These are phyloP conservation scores for Brachyptera putata DNA, from an alignment of 2,888 invertebrate genomes.

Conservation along the genomic window DNA sequence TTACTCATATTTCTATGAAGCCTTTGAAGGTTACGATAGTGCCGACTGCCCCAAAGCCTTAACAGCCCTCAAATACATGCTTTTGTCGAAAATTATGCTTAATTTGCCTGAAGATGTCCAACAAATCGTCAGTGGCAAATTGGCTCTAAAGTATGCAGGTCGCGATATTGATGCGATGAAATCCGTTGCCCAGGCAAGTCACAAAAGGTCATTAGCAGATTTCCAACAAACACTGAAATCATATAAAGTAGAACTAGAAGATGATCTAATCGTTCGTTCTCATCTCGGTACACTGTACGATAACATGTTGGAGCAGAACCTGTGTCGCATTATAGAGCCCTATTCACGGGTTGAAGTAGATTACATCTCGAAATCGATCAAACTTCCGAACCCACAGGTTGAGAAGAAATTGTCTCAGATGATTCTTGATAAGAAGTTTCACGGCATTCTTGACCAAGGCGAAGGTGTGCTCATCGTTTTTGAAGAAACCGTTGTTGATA, in stretches of 20 bases:
- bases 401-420: constrained; percentile 99
- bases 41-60: constrained; percentile 88
- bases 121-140: constrained; percentile 91
- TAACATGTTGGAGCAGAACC: constrained; percentile 98
- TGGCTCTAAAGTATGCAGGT: constrained; percentile 94
- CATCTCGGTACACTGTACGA: constrained; percentile 96
- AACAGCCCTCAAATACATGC: constrained; percentile 97
- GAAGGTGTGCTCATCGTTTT: constrained; percentile 97
- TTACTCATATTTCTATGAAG: constrained; percentile 99
- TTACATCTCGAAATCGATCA: constrained; percentile 87
- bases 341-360: constrained; percentile 90
- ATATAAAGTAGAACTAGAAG: constrained; percentile 84
- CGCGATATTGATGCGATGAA: constrained; percentile 97
- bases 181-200: constrained; percentile 92
- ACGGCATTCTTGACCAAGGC: constrained; percentile 97
- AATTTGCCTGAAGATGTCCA: constrained; percentile 95
- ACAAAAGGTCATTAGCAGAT: constrained; percentile 93
- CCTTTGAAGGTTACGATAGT: constrained; percentile 97
- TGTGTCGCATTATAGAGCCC: constrained; percentile 97
- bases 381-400: constrained; percentile 83
- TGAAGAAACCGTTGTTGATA: constrained; percentile 90
- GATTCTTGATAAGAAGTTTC: constrained; percentile 97
- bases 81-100: constrained; percentile 97
- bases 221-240: constrained; percentile 87
- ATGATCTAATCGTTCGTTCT: constrained; percentile 94